These are phyloP conservation scores for Myopa testacea DNA, from an alignment of 2,888 invertebrate species.

Conservation along the genomic window DNA sequence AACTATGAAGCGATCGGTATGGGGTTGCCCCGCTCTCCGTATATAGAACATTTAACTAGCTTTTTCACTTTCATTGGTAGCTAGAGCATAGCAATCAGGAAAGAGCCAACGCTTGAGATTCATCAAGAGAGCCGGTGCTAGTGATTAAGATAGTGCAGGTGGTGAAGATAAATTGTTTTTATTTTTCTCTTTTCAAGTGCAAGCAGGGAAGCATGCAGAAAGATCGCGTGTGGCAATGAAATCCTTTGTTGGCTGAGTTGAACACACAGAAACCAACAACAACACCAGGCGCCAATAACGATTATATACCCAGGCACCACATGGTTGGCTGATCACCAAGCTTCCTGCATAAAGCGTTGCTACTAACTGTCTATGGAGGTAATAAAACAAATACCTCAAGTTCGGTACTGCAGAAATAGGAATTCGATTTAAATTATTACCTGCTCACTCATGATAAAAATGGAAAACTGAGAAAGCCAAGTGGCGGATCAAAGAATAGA, in stretches of 20 bases:
- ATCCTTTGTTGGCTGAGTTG: slow-evolving; percentile 32
- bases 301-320: slow-evolving; percentile 45
- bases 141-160: background rate
- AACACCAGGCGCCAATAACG: slow-evolving; percentile 25
- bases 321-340: slow-evolving; percentile 48
- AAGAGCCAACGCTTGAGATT: slow-evolving; percentile 14
- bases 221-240: slow-evolving; percentile 46
- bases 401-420: slow-evolving; percentile 13
- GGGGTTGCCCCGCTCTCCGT: background rate
- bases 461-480: no score
- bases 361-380: background rate
- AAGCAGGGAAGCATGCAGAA: slow-evolving; percentile 41
- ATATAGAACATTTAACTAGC: slow-evolving; percentile 32
- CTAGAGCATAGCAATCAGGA: slow-evolving; percentile 14
- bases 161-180: slow-evolving; percentile 14
- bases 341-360: slow-evolving; percentile 43
- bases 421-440: slow-evolving; percentile 15
- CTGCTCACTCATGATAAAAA: background rate
- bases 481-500: no score
- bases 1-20: background rate
- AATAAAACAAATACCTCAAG: background rate
- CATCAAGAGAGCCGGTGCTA: background rate
- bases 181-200: slow-evolving; percentile 49
- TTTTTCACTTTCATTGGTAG: slow-evolving; percentile 28
- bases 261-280: slow-evolving; percentile 37